phyloP scores from a whole-genome alignment of 2,797 vertebrate species.

The Apogon talboti region DNA sequence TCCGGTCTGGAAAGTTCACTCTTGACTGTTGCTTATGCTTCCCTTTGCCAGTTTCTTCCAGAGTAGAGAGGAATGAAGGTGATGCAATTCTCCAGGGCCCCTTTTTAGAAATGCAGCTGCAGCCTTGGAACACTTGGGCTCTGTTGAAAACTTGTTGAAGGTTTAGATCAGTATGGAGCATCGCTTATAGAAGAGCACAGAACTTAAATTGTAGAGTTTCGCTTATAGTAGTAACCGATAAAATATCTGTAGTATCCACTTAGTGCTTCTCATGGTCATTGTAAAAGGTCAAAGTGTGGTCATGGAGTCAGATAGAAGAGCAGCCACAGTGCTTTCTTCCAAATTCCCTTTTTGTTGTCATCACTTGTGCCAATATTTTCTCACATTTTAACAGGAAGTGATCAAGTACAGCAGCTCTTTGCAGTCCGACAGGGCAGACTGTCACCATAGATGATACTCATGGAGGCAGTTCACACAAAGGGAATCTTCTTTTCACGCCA shows the following conservation, averaged over 20 bases:
- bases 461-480: not conserved
- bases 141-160: slow-evolving; percentile 34
- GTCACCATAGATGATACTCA: no score
- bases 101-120: slow-evolving; percentile 68
- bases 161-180: slow-evolving; percentile 7
- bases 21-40: slow-evolving; percentile 20
- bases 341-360: no score
- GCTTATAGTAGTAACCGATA: not conserved
- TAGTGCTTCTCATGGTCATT: no score
- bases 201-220: not conserved
- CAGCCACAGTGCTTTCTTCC: no score
- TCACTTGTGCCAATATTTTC: not conserved
- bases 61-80: slow-evolving; percentile 69
- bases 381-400: slow-evolving; percentile 9
- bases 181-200: not conserved
- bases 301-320: no score
- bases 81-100: slow-evolving; percentile 72
- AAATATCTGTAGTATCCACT: not conserved
- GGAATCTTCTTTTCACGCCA: slow-evolving; percentile 26
- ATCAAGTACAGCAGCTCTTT: slow-evolving; percentile 18
- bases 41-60: slow-evolving; percentile 58
- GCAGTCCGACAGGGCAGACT: slow-evolving; percentile 2
- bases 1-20: not conserved
- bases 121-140: slow-evolving; percentile 41
- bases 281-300: no score